Evolutionary conservation across 2,113 vertebrate genomes (phyloP), one percentile per base, ranked within the genome.

Genomic region (Cyanoliseus patagonus): DNA sequence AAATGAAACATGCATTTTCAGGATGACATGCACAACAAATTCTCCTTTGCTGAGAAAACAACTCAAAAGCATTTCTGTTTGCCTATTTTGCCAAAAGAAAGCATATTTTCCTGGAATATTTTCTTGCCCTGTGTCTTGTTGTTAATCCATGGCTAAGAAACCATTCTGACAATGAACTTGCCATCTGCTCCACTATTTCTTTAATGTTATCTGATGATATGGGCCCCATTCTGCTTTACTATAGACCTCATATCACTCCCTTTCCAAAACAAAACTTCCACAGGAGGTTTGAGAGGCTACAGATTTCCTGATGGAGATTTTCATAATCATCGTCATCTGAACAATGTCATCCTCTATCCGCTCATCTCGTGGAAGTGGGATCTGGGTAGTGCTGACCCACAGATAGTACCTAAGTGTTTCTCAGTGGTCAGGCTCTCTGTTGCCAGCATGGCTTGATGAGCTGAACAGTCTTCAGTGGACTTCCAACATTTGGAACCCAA

Each of bases 361-460:
- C 12, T 49, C 24, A 17, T 17, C 30, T 51, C 0, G 0, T 28
- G 35, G 17, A 61, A 49, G 35, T 49, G 69, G 13, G 15, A 13
- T 70, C 23, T 61, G 63, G 20, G 13, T 46, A 13, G 10, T 55
- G 42, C 31, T 62, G 62, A 44, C 31, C 22, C 31, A 19, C 23
- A 19, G 62, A 7, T 16, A 19, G 53, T 27, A 24, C 17, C 39
- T 17, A 27, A 12, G 30, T 10, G 35, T 7, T 4, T 81, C 69
- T 70, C 35, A 30, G 69, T 17, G 12, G 9, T 64, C 76, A 73
- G 42, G 7, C 31, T 57, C 11, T 30, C 30, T 1, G 0, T 57
- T 41, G 37, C 47, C 3, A 2, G 19, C 33, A 31, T 4, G 27
- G 17, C 10, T 37, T 1, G 0, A 47, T 7, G n/a, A 52, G 53